Evolutionary conservation across 2,888 invertebrate genomes (phyloP).

Genomic region (Mayetiola destructor): DNA sequence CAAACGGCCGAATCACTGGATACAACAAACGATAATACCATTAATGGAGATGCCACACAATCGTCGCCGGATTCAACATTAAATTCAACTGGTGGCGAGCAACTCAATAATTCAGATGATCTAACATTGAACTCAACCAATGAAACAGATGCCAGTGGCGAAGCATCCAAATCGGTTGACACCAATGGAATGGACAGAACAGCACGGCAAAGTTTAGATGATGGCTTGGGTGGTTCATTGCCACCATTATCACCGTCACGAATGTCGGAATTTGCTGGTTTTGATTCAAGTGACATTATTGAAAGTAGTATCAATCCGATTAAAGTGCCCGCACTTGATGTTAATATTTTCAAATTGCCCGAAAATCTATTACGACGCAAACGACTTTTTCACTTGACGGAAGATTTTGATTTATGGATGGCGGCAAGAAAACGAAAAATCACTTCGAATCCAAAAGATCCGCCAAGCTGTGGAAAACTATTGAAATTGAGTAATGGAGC

Average conservation of each 20-base stretch:
- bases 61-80: not conserved
- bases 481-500: not conserved
- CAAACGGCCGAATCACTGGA: too few species aligned
- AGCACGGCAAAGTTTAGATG: conserved; percentile 1
- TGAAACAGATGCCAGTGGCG: not conserved
- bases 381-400: not conserved
- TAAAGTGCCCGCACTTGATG: not conserved
- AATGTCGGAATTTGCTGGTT: not conserved
- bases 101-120: not conserved
- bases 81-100: not conserved
- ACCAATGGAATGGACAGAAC: not conserved
- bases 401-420: conserved; percentile 4
- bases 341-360: not conserved
- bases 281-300: not conserved
- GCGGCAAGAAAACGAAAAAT: not conserved
- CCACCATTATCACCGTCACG: not conserved
- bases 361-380: not conserved
- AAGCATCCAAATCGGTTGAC: not conserved
- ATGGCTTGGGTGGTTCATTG: not conserved
- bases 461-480: not conserved
- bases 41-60: not conserved
- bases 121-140: not conserved
- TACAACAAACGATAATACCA: too few species aligned
- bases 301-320: not conserved
- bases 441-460: not conserved